Percentiles rank a stretch among this genome's conserved stretches.
Evolutionary conservation across 2,888 invertebrate genomes (phyloP).

Genomic region (Diachrysia chrysitis): DNA sequence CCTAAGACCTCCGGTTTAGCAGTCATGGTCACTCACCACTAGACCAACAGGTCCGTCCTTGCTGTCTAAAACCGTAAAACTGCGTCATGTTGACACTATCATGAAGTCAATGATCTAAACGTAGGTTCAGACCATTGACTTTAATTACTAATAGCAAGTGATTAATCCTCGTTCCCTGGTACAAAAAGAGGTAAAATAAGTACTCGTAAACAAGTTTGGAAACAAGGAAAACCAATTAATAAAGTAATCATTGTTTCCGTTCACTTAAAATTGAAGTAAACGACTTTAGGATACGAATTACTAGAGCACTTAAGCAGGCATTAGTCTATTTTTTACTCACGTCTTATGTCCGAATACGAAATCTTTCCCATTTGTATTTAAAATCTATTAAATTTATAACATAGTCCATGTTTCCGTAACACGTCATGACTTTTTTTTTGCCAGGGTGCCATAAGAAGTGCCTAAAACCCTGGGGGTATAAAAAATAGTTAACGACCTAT

Average conservation of each 20-base stretch:
- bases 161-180: slow-evolving; percentile 14
- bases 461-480: no score
- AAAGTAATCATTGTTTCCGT: slow-evolving; percentile 32
- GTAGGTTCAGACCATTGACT: no score
- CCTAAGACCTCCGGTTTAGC: no score
- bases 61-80: no score
- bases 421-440: no score
- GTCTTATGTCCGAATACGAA: not conserved
- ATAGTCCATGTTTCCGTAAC: no score
- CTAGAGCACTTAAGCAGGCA: not conserved
- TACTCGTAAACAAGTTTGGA: not conserved
- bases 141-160: slow-evolving; percentile 6
- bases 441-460: no score
- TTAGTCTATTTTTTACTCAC: not conserved
- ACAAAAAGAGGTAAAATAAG: slow-evolving; percentile 1
- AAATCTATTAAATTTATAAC: no score
- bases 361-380: no score
- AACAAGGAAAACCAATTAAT: slow-evolving; percentile 39
- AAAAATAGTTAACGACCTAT: no score
- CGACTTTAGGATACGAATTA: not conserved
- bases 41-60: no score
- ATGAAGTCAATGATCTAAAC: not conserved
- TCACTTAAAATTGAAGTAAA: not conserved
- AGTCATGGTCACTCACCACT: no score
- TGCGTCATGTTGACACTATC: not conserved